phyloP scores from a whole-genome alignment of 2,797 vertebrate genomes.

The Oryzias sinensis region DNA sequence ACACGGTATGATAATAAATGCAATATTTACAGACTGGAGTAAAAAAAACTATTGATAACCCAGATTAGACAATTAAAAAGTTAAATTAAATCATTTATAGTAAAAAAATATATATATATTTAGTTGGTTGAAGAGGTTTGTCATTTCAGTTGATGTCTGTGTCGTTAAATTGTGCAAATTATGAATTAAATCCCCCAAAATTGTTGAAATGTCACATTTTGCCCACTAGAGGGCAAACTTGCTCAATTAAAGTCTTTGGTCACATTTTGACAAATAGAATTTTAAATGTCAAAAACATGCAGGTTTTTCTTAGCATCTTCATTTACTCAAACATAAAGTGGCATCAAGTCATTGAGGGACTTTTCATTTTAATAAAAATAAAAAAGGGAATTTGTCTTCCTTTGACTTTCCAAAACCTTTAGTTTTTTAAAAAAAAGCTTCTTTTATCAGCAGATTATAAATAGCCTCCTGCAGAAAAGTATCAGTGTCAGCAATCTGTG shows the following conservation, averaged over 20 bases:
- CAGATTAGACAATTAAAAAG: no score
- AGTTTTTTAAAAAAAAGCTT: constrained; percentile 2
- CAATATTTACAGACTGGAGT: no score
- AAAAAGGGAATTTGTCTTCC: no score
- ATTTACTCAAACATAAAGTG: no score
- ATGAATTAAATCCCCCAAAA: background rate
- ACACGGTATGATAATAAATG: no score
- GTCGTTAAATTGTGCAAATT: background rate
- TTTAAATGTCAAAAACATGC: background rate
- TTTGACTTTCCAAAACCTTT: no score
- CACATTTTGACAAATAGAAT: background rate
- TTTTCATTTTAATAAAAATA: no score
- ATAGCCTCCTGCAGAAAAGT: constrained; percentile 29
- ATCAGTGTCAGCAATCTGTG: constrained; percentile 53
- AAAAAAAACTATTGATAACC: no score
- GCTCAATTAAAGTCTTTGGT: constrained; percentile 24
- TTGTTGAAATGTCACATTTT: constrained; percentile 1
- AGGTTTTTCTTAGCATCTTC: no score
- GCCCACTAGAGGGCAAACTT: constrained; percentile 67
- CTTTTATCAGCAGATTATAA: constrained; percentile 18
- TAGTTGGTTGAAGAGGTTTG: background rate
- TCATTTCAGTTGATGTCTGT: background rate
- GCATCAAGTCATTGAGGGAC: no score
- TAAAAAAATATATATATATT: background rate
- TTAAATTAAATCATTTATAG: no score